Base-by-base conservation (phyloP, 2,888 invertebrate genomes). In the Megaustenia siamemsis region DNA sequence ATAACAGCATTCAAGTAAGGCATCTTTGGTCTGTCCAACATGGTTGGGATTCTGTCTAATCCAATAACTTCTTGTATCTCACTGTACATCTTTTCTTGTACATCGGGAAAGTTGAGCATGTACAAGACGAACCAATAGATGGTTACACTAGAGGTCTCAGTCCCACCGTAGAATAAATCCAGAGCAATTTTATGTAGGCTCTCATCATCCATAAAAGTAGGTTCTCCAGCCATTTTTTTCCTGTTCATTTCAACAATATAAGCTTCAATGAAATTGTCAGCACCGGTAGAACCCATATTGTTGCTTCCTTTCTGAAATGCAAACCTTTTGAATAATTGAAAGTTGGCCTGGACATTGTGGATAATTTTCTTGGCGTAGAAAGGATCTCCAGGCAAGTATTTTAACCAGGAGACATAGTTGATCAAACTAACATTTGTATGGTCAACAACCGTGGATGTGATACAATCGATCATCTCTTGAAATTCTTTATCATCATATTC, bases 131-230 rank as follows among this genome's bases (percentile, higher is more conserved):
- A 96, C 95, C 97, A 60, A 8, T 21, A 4, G 87, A 97, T 96
- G 0, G 97, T 97, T n/a, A 97, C 96, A n/a, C 96, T 96, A 0
- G 96, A 96, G 1, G 97, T 97, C 90, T 97, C 97, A 92, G 89
- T 89, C 24, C 91, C 91, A 28, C 91, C 91, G 15, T 86, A 83
- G 71, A 90, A 89, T 2, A 91, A 84, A 76, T 91, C 91, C 15
- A 75, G 71, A 18, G 88, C 73, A 0, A 83, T 38, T 12, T 56
- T 76, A 10, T 2, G 6, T 18, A 76, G n/a, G 35, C 56, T 76
- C 3, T 49, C 76, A 5, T 21, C 32, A 38, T 32, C 32, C 76
- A 76, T 49, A 18, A 38, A 53, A 3, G 76, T 38, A 32, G 76
- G 21, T 28, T 56, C 38, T 1, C 76, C 76, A 28, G 49, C 35